Percentiles rank a stretch among this genome's conserved stretches.
Conservation (phyloP, 1,140 invertebrate genomes). For the Callitettix versicolor region DNA sequence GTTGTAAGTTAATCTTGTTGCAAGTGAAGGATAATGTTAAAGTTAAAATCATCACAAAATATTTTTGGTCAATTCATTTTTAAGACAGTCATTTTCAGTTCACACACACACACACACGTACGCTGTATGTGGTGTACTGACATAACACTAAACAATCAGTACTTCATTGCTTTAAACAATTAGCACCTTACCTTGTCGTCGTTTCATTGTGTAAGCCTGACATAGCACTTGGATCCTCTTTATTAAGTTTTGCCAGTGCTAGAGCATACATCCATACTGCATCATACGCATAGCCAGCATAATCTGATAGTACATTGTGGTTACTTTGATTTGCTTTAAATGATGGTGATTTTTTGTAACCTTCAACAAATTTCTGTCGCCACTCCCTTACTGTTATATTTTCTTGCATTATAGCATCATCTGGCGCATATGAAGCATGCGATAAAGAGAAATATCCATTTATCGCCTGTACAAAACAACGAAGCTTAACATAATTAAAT, state of each 20-base stretch:
- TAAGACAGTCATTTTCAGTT: too few species aligned
- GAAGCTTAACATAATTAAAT: slow-evolving; percentile 5
- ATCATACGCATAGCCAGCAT: slow-evolving; percentile 71
- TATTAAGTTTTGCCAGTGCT: slow-evolving; percentile 53
- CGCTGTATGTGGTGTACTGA: too few species aligned
- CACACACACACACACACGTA: too few species aligned
- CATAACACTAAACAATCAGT: too few species aligned
- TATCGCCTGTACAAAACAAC: slow-evolving; percentile 43
- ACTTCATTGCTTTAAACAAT: too few species aligned
- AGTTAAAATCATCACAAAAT: too few species aligned
- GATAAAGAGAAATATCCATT: slow-evolving; percentile 64
- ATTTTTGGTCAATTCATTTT: too few species aligned
- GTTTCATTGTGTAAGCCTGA: slow-evolving; percentile 45
- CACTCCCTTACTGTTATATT: slow-evolving; percentile 47
- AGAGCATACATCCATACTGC: slow-evolving; percentile 74
- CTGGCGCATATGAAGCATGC: slow-evolving; percentile 53
- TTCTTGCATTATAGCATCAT: slow-evolving; percentile 52
- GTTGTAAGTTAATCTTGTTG: too few species aligned
- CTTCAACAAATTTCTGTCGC: slow-evolving; percentile 37
- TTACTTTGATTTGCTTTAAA: slow-evolving; percentile 28
- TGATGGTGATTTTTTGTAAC: slow-evolving; percentile 20
- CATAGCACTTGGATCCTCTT: slow-evolving; percentile 43
- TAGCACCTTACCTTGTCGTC: slow-evolving; percentile 47
- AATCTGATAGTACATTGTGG: slow-evolving; percentile 32
- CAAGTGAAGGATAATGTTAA: too few species aligned